Base-by-base conservation (phyloP, 2,797 vertebrate genomes). In the Cirrhinus mrigala region DNA sequence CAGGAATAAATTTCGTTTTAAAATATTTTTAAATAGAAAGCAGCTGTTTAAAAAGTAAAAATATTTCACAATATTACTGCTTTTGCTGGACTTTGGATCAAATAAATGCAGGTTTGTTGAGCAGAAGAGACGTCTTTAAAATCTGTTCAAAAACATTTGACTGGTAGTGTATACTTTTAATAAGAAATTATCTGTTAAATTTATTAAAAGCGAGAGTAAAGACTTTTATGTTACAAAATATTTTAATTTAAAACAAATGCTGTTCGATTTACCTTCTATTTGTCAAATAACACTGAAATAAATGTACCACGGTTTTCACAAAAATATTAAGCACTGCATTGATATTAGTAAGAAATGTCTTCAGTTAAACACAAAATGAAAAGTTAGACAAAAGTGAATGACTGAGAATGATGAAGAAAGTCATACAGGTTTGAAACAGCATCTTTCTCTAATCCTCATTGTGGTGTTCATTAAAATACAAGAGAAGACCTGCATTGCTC, bases 401-500 rank as follows among this genome's bases (percentile, higher is more conserved):
- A 29, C 24, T 15, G 14, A 64, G 27, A 29, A 29, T 16, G 14
- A 44, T 8, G 14, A 15, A 27, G 24, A 62, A 62, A 27, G 5
- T 6, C 12, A 27, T 6, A 27, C 1, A 62, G 60, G 60, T 8
- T 64, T 29, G 27, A 64, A 64, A 64, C 14, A 3, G 24, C 62
- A 1, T 9, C 44, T 33, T 75, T 37, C 29, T 54, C 27, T 9
- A 77, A 40, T 16, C 1, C 0, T 37, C 7, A 68, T 4, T 27
- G 15, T 11, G 14, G 40, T 27, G 56, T 80, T 80, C 2, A 33
- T 33, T 52, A 20, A 80, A 80, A 68, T 33, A 80, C 60, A 80
- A 52, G 29, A 80, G 14, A 50, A 81, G 15, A 15, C 20, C 62
- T 56, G 33, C 20, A 33, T 64, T 73, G 37, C 40, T 62, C 12